Evolutionary conservation across 2,113 vertebrate species (phyloP).

Genomic region (Lycaon pictus): DNA sequence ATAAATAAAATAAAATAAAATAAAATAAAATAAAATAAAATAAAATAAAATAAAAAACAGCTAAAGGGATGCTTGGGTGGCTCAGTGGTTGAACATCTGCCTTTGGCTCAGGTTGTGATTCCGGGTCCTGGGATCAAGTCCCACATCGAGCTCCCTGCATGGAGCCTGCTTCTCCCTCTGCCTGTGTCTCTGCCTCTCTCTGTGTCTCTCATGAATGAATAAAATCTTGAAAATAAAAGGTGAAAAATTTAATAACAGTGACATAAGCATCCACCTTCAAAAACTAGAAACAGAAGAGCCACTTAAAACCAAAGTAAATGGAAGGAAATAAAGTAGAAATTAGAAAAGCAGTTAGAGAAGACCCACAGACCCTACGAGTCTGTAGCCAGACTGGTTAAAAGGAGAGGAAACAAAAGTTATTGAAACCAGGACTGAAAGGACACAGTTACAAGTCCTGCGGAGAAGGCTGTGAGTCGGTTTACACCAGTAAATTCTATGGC

Average conservation of each 20-base stretch:
- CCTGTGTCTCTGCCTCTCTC: too few species aligned
- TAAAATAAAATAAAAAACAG: neutral
- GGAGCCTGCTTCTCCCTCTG: too few species aligned
- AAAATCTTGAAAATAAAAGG: neutral
- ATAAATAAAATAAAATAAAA: too few species aligned
- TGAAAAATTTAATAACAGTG: neutral
- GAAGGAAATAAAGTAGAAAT: neutral
- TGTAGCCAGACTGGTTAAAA: neutral
- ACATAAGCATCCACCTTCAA: neutral
- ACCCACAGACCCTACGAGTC: neutral
- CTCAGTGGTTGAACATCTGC: too few species aligned
- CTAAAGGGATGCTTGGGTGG: neutral
- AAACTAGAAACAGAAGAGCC: neutral
- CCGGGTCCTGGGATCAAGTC: too few species aligned
- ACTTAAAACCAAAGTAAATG: neutral
- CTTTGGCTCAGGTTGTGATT: too few species aligned
- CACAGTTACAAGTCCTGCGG: rapidly evolving
- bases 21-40: too few species aligned
- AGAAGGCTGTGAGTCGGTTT: rapidly evolving
- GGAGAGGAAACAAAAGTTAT: neutral
- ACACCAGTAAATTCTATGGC: neutral
- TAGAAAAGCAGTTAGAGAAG: neutral
- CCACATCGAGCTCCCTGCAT: too few species aligned
- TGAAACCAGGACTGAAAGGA: neutral
- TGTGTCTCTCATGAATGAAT: too few species aligned